These are phyloP conservation scores for Morinoia aosen DNA, from an alignment of 2,888 invertebrate species.

Conservation along the genomic window DNA sequence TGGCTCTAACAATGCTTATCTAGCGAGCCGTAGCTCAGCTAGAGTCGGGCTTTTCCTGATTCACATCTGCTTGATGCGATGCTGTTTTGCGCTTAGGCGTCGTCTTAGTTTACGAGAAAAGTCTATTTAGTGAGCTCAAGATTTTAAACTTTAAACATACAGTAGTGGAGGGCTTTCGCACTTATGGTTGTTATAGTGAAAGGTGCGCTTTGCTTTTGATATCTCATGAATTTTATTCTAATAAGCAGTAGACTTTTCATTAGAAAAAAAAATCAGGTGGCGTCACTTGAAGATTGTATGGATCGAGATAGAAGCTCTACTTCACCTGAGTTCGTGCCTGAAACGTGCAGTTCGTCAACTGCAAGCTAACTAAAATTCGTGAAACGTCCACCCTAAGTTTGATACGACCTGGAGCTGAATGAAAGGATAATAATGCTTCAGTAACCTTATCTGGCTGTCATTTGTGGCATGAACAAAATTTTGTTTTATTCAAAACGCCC, in stretches of 20 bases:
- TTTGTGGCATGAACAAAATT: not conserved
- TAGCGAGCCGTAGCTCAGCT: too few relatives aligned
- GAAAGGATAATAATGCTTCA: not conserved
- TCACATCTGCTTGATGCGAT: too few relatives aligned
- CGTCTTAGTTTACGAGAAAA: not conserved
- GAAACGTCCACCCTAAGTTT: not conserved
- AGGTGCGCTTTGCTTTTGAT: not conserved
- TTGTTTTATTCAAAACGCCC: too few relatives aligned
- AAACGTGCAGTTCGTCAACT: not conserved
- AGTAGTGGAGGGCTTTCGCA: not conserved
- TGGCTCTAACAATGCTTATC: too few relatives aligned
- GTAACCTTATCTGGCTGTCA: not conserved
- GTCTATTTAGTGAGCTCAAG: not conserved
- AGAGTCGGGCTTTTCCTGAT: too few relatives aligned
- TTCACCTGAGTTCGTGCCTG: not conserved
- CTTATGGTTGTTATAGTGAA: not conserved
- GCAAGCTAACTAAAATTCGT: not conserved
- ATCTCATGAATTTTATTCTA: not conserved
- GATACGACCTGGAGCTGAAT: not conserved
- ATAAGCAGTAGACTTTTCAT: not conserved
- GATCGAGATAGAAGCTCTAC: not conserved
- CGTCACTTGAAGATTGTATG: not conserved
- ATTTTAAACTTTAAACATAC: not conserved
- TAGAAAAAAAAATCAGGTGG: not conserved
- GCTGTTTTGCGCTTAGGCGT: not conserved